Base-by-base conservation (phyloP, 2,797 vertebrate genomes). In the Hephaestus fuliginosus region DNA sequence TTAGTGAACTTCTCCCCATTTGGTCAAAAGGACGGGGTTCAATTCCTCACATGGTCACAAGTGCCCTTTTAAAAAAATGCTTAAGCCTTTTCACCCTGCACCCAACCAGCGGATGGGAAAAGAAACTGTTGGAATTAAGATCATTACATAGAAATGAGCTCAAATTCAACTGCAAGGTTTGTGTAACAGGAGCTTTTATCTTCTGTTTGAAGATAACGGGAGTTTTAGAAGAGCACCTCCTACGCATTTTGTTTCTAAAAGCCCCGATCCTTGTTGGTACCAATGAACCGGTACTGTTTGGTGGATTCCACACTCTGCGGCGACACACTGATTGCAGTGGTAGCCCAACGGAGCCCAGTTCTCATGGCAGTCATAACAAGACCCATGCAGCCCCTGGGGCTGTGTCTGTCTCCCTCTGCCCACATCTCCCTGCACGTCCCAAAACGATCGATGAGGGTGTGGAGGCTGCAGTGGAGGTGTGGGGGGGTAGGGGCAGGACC, bases 301-400 rank as follows among this genome's bases (percentile, higher is more conserved):
- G 81, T 61, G 78, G 65, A 82, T 69, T 77, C 78, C 73, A 39
- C 80, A 25, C 66, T 60, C 51, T 74, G 66, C 17, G 22, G 74
- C 48, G 63, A n/a, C 15, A 43, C 68, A 41, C 62, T 74, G 83
- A 88, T 84, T 82, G 76, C 74, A 71, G 73, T 10, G 22, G 78
- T 75, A 78, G 78, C 76, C 75, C 33, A 3, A 49, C 66, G 17
- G 85, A 90, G 76, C 73, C 83, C 81, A 73, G 57, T 76, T 86
- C 86, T 88, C 86, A 77, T 74, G 70, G 76, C 80, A 81, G 86
- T 86, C 88, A 80, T 84, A 92, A 91, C 89, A 86, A 86, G 85
- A 68, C 77, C 74, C 85, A 58, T 76, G 1, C 80, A 80, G 48
- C 62, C 80, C 86, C 79, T 10, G 41, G 78, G 88, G 88, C 89